Base-by-base conservation (phyloP, 2,888 invertebrate genomes). In the Eilema sororculum region DNA sequence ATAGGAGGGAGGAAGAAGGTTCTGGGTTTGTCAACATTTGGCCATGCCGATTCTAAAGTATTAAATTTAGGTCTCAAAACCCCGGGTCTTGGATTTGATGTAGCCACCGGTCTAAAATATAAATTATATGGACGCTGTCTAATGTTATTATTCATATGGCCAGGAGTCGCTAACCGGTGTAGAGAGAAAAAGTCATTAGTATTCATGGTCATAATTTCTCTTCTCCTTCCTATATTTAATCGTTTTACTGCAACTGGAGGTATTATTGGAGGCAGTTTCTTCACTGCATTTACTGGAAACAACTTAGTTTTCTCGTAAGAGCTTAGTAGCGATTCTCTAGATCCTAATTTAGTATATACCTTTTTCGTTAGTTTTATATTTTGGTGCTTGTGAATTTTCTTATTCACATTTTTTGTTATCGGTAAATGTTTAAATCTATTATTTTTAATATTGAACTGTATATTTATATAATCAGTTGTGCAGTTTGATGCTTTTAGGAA, bases 121-220 rank as follows among this genome's bases (percentile, higher is more conserved):
- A 5, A 59, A 57, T 65, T 56, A 28, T 25, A 57, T 12, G 57
- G 16, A 22, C 71, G 59, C n/a, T 68, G 68, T 57, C 72, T 76
- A 5, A 62, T 52, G 16, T 60, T 52, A 33, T 75, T 69, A 67
- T 67, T 75, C 5, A 72, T 60, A 16, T 76, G 82, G 28, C 62
- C 72, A 61, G 72, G 83, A 59, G 78, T 80, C 13, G 75, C 61
- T 56, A 80, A 74, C 20, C 79, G 81, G 69, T 83, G 81, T 64
- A 82, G 79, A 1, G 85, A 83, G 56, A 88, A 85, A 64, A 90
- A 89, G 57, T 89, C 86, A 64, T 85, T 76, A 6, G 87, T 85
- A 41, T 90, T 84, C 78, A 86, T 85, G 12, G 81, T 76, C 73
- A 85, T 73, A 12, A 86, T 76, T 25, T 85, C 78, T 63, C 81